Conservation (phyloP, 2,113 vertebrate genomes). For the Eonycteris spelaea region DNA sequence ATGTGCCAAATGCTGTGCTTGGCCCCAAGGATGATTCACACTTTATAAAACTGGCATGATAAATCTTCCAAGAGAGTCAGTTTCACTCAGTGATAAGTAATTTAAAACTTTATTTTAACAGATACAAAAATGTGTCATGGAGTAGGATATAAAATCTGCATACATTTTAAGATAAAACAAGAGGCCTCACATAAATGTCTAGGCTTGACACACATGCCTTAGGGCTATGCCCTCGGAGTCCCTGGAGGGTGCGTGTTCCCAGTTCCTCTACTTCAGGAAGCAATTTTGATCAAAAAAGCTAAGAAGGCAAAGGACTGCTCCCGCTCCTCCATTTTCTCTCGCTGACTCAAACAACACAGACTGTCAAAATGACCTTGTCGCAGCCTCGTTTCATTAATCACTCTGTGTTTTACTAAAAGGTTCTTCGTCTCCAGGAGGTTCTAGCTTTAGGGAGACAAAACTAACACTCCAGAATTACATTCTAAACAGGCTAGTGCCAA, state of each 20-base stretch:
- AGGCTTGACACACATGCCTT: background rate
- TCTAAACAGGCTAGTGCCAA: background rate
- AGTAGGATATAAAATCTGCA: conserved; percentile 28
- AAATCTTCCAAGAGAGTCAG: background rate
- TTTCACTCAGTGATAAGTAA: conserved; percentile 18
- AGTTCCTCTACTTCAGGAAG: background rate
- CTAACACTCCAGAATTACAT: background rate
- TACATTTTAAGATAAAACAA: conserved; percentile 28
- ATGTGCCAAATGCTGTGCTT: background rate
- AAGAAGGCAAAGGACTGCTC: background rate
- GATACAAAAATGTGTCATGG: background rate
- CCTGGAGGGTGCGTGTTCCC: background rate
- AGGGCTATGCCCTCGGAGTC: background rate
- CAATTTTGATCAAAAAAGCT: background rate
- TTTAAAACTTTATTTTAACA: conserved; percentile 26
- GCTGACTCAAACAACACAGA: background rate
- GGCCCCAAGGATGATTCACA: background rate
- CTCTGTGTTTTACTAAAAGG: background rate
- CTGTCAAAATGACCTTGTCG: background rate
- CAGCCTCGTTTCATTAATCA: background rate
- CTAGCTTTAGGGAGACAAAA: background rate
- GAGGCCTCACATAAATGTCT: background rate
- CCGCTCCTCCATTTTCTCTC: background rate
- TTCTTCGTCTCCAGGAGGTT: background rate
- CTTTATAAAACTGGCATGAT: background rate